phyloP scores from a whole-genome alignment of 1,140 invertebrate genomes.

The Trichonephila clavipes region DNA sequence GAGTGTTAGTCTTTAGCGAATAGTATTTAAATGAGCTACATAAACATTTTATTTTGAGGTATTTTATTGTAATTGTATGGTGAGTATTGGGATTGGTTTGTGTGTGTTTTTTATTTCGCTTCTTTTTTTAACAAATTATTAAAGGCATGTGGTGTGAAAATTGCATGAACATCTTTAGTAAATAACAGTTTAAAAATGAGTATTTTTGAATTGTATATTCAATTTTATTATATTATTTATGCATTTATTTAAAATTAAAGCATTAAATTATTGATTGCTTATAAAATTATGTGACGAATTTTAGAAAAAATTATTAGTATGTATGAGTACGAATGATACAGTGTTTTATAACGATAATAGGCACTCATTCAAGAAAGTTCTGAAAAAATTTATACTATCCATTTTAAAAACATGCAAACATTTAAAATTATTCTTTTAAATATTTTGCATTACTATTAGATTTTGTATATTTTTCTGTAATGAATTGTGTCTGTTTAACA shows the following conservation, averaged over 20 bases:
- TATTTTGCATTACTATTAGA: too few relatives aligned
- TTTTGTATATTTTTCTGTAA: too few relatives aligned
- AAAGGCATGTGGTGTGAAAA: constrained; percentile 64
- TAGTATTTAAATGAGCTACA: neutral
- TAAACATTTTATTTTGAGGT: neutral
- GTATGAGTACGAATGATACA: too few relatives aligned
- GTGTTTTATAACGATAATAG: too few relatives aligned
- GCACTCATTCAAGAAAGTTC: too few relatives aligned
- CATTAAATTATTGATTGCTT: too few relatives aligned
- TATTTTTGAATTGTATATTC: neutral
- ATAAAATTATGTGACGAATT: too few relatives aligned
- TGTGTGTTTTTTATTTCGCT: neutral
- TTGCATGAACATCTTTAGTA: neutral
- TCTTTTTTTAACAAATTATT: constrained; percentile 42
- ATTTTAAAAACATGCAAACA: too few relatives aligned
- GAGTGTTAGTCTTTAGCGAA: neutral
- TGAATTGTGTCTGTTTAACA: too few relatives aligned
- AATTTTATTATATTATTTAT: neutral
- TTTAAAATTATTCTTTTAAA: too few relatives aligned
- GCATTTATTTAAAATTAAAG: neutral
- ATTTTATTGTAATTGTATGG: neutral
- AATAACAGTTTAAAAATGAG: neutral
- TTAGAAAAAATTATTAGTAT: too few relatives aligned
- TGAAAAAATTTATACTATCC: too few relatives aligned
- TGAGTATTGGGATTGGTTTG: neutral